Conservation (phyloP, 2,113 vertebrate species). For the Marmota flaviventris region DNA sequence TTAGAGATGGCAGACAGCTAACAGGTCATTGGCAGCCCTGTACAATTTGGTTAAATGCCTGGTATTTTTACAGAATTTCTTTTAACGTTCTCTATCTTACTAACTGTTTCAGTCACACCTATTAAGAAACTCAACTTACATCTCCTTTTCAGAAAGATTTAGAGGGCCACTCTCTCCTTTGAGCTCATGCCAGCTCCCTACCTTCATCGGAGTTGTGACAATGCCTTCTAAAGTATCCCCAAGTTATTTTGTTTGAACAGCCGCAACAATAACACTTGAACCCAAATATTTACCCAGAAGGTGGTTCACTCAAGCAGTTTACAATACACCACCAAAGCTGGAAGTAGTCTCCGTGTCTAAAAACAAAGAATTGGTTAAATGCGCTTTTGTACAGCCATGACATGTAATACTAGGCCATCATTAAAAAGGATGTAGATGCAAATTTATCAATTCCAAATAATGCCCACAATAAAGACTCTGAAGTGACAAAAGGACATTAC, state of each 20-base stretch:
- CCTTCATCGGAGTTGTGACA: background rate
- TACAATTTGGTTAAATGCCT: conserved; percentile 62
- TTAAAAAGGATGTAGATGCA: background rate
- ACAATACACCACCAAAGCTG: background rate
- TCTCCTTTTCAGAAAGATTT: background rate
- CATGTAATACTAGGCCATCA: background rate
- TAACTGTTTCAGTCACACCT: conserved; percentile 49
- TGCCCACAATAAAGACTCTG: background rate
- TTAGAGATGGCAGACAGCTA: conserved; percentile 70
- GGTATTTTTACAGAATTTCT: conserved; percentile 53
- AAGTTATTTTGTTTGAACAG: background rate
- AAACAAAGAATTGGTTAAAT: background rate
- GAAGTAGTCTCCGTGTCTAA: background rate
- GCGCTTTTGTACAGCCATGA: background rate
- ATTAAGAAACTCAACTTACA: background rate
- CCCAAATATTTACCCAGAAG: background rate
- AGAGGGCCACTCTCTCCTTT: background rate
- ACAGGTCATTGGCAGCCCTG: conserved; percentile 56
- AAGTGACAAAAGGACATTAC: background rate
- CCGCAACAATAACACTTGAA: background rate
- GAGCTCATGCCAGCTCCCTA: background rate
- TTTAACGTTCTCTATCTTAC: conserved; percentile 16
- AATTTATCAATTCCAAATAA: background rate
- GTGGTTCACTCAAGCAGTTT: background rate
- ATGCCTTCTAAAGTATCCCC: background rate